Conservation (phyloP, 2,797 vertebrate species). For the Coluber constrictor region DNA sequence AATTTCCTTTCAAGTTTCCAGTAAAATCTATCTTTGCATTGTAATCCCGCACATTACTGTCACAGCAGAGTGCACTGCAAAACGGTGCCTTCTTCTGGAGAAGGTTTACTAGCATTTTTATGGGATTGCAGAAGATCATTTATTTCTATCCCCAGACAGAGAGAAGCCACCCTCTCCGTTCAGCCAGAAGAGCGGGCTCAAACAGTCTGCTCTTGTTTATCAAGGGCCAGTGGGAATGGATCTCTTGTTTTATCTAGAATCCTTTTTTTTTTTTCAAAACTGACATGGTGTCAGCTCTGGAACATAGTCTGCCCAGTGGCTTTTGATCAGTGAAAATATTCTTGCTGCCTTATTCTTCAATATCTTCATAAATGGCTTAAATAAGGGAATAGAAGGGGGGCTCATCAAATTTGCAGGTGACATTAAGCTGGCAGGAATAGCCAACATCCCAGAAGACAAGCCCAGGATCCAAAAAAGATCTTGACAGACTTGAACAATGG, state of each 20-base stretch:
- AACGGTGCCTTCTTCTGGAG: background rate
- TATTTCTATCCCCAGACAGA: background rate
- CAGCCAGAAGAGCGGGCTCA: background rate
- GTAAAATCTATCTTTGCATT: slow-evolving; percentile 62
- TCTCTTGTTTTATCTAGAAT: background rate
- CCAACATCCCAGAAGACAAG: no score
- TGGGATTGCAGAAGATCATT: background rate
- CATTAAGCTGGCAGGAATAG: no score
- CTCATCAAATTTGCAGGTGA: no score
- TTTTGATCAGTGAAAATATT: no score
- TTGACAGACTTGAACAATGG: no score
- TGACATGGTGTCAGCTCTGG: no score
- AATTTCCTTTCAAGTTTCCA: slow-evolving; percentile 71
- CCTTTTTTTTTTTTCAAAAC: background rate
- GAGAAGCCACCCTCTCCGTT: background rate
- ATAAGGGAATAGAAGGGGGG: no score
- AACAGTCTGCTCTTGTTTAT: background rate
- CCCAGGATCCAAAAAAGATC: no score
- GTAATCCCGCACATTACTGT: slow-evolving; percentile 58
- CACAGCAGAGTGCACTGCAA: slow-evolving; percentile 29
- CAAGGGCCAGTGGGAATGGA: background rate
- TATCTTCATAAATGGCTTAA: no score
- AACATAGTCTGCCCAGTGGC: no score
- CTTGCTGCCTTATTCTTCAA: no score
- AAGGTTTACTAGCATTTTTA: background rate